These are phyloP conservation scores for Macquaria ambigua DNA, from an alignment of 2,113 vertebrate species.

Conservation along the genomic window DNA sequence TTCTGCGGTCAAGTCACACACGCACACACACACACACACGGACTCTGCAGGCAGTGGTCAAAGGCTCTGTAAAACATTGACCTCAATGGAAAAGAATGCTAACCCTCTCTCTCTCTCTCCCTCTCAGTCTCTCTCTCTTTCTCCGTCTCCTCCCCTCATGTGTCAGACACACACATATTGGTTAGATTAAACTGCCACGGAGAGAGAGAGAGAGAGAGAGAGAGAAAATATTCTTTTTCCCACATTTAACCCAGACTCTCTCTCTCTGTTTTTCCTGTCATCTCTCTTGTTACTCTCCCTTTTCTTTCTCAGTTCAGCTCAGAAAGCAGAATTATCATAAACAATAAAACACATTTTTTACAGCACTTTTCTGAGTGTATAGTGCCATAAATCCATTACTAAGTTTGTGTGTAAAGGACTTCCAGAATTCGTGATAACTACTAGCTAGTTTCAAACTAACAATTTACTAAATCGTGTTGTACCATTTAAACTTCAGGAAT, in stretches of 20 bases:
- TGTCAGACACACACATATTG: slow-evolving; percentile 73
- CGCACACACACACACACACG: slow-evolving; percentile 8
- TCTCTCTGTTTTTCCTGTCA: slow-evolving; percentile 19
- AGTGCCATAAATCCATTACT: background rate
- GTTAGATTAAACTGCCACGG: slow-evolving; percentile 78
- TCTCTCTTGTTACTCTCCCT: background rate
- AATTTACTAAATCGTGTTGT: background rate
- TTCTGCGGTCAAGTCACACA: background rate
- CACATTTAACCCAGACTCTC: slow-evolving; percentile 60
- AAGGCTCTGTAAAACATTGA: slow-evolving; percentile 65
- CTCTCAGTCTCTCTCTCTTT: slow-evolving; percentile 28
- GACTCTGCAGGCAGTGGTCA: slow-evolving; percentile 65
- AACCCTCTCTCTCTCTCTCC: slow-evolving; percentile 55
- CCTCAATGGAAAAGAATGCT: slow-evolving; percentile 81
- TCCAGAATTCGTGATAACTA: background rate
- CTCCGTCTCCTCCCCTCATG: slow-evolving; percentile 70
- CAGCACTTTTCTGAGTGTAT: background rate
- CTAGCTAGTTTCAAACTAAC: background rate
- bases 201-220: slow-evolving; percentile 45
- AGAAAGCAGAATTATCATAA: background rate
- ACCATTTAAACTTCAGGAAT: background rate
- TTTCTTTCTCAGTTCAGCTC: slow-evolving; percentile 5
- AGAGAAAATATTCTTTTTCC: slow-evolving; percentile 47
- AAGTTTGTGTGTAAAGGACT: background rate
- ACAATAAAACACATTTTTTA: background rate